Percentiles rank a stretch among this genome's conserved stretches.
phyloP scores from a whole-genome alignment of 2,797 vertebrate species.

The Argyrosomus regius region DNA sequence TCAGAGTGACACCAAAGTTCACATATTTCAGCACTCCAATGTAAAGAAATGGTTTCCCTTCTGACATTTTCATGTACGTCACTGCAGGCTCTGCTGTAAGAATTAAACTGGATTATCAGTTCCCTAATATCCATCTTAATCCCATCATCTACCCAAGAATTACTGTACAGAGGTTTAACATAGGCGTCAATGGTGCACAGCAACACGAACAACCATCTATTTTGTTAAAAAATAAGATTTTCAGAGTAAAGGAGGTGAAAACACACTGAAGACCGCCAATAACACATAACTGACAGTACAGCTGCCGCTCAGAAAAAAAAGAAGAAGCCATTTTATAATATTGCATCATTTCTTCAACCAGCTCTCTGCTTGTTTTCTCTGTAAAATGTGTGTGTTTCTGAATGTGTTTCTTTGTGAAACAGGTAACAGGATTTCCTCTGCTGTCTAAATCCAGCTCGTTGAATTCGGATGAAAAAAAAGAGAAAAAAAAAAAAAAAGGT shows the following conservation, averaged over 20 bases:
- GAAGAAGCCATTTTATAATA: conserved; percentile 36
- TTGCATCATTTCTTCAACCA: conserved; percentile 18
- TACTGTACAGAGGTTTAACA: background rate
- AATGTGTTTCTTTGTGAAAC: conserved; percentile 50
- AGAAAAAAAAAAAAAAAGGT: conserved; percentile 30
- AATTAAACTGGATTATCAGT: conserved; percentile 22
- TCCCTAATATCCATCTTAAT: conserved; percentile 38
- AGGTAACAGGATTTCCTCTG: conserved; percentile 61
- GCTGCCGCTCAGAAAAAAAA: background rate
- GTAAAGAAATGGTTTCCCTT: background rate
- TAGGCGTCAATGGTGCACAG: background rate
- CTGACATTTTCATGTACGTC: background rate
- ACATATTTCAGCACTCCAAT: background rate
- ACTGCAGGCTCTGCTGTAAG: conserved; percentile 4
- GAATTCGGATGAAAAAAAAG: conserved; percentile 41
- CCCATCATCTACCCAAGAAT: conserved; percentile 16
- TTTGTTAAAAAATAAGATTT: background rate
- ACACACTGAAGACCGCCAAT: background rate
- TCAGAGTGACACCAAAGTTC: background rate
- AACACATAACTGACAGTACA: background rate
- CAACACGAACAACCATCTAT: background rate
- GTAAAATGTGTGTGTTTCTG: conserved; percentile 29
- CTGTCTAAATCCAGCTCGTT: conserved; percentile 67
- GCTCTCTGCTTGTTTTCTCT: conserved; percentile 27
- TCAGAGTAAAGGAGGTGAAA: background rate